Evolutionary conservation across 1,140 invertebrate species (phyloP), one percentile per base, ranked within the genome.

Genomic region (Batillaria attramentaria): DNA sequence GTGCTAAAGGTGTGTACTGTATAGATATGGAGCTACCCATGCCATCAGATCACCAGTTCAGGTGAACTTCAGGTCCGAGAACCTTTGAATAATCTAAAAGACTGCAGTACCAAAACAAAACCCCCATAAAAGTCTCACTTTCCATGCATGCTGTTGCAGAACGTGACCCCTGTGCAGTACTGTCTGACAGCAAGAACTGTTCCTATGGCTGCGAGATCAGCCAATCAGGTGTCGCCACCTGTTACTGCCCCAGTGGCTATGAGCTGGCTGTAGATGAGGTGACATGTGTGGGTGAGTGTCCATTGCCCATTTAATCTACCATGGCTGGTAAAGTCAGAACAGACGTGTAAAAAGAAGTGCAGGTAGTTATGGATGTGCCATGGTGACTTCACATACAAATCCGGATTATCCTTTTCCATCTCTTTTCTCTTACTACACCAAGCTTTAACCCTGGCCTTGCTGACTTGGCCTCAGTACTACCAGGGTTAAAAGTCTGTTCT

Each of bases 181-280:
- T 60, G 50, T 35, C 50, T 13, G 54, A 72, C 13, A 13, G 37
- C 20, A 31, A n/a, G 41, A 42, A 42, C n/a, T 76, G 74, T 35
- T 2, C 13, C 6, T 76, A 76, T 54, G 74, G 35, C 37, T 76
- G 74, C 31, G n/a, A 43, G 2, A 60, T 76, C 24, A 37, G 1
- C 10, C 18, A 33, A n/a, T n/a, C n/a, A 1, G 57, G 62, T 5
- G 13, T n/a, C 4, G 74, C 74, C 20, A 10, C 62, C 20, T 76
- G 74, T 37, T 76, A 65, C 62, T 76, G 74, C 31, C 35, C 24
- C 24, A 65, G 57, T 10, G 74, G 74, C 8, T 76, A 66, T 41
- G 10, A 42, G 24, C 57, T 76, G 28, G 50, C 37, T 3, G 5
- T 10, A 28, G 74, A 76, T 43, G 10, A 43, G 39, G 20, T 18